Percentiles rank a stretch among this genome's conserved stretches.
Conservation (phyloP, 2,797 vertebrate species). For the Microchirus variegatus region DNA sequence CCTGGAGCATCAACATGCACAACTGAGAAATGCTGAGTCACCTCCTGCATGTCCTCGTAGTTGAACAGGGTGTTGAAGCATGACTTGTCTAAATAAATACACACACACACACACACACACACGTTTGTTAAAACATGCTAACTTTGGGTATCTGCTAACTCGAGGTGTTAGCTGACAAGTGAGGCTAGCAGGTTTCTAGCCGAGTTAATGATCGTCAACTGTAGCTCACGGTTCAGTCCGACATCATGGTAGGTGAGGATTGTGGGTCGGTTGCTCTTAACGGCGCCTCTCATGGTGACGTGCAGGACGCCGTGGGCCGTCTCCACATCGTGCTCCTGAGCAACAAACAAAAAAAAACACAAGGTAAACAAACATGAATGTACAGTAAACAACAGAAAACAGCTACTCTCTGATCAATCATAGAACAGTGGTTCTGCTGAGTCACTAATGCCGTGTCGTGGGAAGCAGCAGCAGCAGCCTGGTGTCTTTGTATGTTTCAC, state of each 20-base stretch:
- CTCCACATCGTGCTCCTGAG: slow-evolving; percentile 94
- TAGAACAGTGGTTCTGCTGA: background rate
- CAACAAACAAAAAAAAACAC: slow-evolving; percentile 30
- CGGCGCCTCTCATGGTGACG: slow-evolving; percentile 90
- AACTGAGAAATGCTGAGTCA: slow-evolving; percentile 94
- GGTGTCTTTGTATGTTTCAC: background rate
- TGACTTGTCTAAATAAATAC: slow-evolving; percentile 87
- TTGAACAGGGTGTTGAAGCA: slow-evolving; percentile 98
- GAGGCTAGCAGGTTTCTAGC: no score
- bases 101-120: slow-evolving; percentile 23
- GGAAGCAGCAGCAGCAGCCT: background rate
- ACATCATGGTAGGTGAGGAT: slow-evolving; percentile 97
- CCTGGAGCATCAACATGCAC: slow-evolving; percentile 94
- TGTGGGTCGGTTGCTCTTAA: slow-evolving; percentile 91
- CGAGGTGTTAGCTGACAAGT: background rate
- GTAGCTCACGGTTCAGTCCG: slow-evolving; percentile 96
- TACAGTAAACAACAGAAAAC: no score
- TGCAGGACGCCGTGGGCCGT: slow-evolving; percentile 91
- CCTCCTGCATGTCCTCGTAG: slow-evolving; percentile 97
- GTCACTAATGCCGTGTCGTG: background rate
- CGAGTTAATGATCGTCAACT: no score
- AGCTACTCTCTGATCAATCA: no score
- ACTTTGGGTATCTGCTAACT: no score
- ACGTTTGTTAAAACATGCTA: background rate
- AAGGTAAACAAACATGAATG: no score